A percentile compares a stretch with the other conserved stretches of the same genome.
phyloP scores from a whole-genome alignment of 2,113 vertebrate species.

The Castor canadensis region DNA sequence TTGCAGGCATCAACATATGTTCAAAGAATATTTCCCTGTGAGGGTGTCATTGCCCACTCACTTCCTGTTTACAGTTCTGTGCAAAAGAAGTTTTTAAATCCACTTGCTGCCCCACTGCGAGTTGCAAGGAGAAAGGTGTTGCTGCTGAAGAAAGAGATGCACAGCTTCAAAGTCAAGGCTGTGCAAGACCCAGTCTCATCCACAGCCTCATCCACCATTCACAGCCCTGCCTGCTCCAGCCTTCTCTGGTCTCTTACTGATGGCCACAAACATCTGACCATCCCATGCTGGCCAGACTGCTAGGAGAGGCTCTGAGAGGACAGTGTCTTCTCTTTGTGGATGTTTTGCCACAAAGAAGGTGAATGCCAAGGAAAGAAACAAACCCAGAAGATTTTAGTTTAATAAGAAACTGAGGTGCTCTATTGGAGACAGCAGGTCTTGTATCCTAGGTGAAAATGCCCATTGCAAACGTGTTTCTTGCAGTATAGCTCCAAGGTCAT shows the following conservation, averaged over 20 bases:
- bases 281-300: background rate
- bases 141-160: conserved; percentile 14
- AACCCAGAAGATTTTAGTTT: background rate
- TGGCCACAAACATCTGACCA: background rate
- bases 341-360: background rate
- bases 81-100: conserved; percentile 64
- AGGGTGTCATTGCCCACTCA: conserved; percentile 60
- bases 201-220: too few relatives aligned
- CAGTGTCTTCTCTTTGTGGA: background rate
- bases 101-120: conserved; percentile 42
- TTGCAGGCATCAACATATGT: conserved; percentile 53
- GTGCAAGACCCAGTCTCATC: background rate
- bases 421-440: background rate
- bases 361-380: background rate
- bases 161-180: conserved; percentile 21
- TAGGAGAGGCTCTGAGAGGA: background rate
- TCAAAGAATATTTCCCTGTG: conserved; percentile 59
- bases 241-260: background rate
- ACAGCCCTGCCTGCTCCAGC: background rate
- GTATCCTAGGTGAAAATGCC: background rate
- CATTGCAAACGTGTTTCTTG: background rate
- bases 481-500: background rate
- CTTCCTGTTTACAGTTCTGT: conserved; percentile 55
- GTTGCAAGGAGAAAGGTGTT: conserved; percentile 60
- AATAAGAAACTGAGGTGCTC: background rate